A percentile compares a stretch with the other conserved stretches of the same genome.
Evolutionary conservation across 2,888 invertebrate genomes (phyloP).

Genomic region (Strigamia crassipes): DNA sequence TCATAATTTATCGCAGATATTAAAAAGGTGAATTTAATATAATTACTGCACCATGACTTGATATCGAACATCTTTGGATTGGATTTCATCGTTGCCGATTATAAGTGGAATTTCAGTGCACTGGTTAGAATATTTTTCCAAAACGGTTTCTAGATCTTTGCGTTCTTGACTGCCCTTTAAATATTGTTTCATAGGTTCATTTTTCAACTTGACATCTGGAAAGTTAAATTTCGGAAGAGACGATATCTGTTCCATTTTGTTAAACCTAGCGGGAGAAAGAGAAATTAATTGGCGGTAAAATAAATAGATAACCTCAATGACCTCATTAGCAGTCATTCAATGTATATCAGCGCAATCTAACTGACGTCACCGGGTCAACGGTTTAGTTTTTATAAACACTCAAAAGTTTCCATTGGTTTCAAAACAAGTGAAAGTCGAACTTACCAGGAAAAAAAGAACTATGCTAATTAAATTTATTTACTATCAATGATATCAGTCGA

Average conservation of each 20-base stretch:
- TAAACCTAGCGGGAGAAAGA: background rate
- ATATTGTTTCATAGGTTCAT: slow-evolving; percentile 83
- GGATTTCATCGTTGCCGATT: slow-evolving; percentile 88
- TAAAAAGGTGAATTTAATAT: background rate
- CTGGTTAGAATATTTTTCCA: slow-evolving; percentile 68
- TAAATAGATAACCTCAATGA: background rate
- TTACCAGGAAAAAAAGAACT: background rate
- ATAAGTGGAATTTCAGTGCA: slow-evolving; percentile 90
- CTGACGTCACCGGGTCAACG: background rate
- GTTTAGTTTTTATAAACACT: background rate
- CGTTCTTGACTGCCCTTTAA: slow-evolving; percentile 81
- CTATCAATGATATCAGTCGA: too few relatives aligned
- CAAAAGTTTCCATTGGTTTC: background rate
- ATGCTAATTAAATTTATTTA: background rate
- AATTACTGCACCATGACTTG: slow-evolving; percentile 75
- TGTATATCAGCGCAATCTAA: background rate
- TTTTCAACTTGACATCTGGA: slow-evolving; percentile 71
- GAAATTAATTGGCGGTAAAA: background rate
- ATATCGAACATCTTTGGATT: slow-evolving; percentile 73
- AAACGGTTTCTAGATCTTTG: slow-evolving; percentile 69
- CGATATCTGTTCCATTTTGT: background rate
- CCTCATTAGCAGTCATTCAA: background rate
- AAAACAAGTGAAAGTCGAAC: background rate
- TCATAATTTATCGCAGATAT: background rate
- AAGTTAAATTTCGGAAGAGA: slow-evolving; percentile 58